Evolutionary conservation across 2,888 invertebrate genomes (phyloP).

Genomic region (Melanotus villosus): DNA sequence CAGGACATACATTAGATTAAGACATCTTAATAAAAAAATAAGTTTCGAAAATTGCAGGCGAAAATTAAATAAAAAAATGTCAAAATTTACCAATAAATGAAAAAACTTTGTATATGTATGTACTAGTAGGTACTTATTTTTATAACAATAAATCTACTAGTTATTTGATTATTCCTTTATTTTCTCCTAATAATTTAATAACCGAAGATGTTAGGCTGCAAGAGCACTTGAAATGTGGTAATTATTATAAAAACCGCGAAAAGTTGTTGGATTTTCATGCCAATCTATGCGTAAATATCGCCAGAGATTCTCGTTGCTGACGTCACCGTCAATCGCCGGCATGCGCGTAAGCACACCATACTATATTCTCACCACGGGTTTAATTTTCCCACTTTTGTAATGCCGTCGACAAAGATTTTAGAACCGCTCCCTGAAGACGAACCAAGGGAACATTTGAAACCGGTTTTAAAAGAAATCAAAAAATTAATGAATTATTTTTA

Average conservation of each 20-base stretch:
- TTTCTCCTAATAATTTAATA: conserved; percentile 1
- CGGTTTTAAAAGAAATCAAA: no score
- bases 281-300: background rate
- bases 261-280: background rate
- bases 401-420: no score
- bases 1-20: conserved; percentile 18
- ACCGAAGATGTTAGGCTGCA: conserved; percentile 1
- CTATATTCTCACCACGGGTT: no score
- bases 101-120: conserved; percentile 1
- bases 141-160: background rate
- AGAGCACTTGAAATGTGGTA: conserved; percentile 5
- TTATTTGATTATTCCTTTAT: background rate
- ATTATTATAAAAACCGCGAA: background rate
- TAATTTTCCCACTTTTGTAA: no score
- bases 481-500: no score
- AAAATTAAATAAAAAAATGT: conserved; percentile 22
- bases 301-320: background rate
- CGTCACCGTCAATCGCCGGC: background rate
- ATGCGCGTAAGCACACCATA: conserved; percentile 7
- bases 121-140: background rate
- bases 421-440: no score
- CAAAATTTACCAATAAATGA: conserved; percentile 20
- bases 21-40: conserved; percentile 21
- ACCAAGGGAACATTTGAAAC: no score
- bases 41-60: conserved; percentile 26